phyloP scores from a whole-genome alignment of 2,888 invertebrate genomes.

The Ommatoiulus sabulosus region DNA sequence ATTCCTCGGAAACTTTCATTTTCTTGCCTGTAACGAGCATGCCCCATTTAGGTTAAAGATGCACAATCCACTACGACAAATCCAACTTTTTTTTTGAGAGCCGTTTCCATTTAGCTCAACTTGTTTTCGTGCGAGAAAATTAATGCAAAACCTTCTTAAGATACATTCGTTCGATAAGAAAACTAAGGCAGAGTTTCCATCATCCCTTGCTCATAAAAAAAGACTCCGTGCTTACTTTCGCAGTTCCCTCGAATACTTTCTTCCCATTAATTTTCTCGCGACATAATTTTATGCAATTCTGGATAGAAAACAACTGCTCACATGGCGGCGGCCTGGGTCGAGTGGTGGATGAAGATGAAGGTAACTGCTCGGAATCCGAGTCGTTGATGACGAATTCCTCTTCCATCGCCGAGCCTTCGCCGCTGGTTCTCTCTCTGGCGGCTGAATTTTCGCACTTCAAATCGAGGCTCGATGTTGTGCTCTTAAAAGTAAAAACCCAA shows the following conservation, averaged over 20 bases:
- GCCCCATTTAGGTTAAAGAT: background rate
- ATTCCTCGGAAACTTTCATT: conserved; percentile 4
- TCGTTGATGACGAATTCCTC: conserved; percentile 3
- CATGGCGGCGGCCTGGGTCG: background rate
- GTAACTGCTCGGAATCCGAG: background rate
- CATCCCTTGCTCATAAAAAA: too few relatives aligned
- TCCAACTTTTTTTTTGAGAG: too few relatives aligned
- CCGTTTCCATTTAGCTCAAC: too few relatives aligned
- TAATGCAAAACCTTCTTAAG: too few relatives aligned
- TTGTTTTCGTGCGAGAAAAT: too few relatives aligned
- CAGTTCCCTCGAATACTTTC: too few relatives aligned
- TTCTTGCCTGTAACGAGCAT: background rate
- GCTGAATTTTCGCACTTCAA: background rate
- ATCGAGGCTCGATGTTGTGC: background rate
- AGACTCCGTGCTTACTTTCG: too few relatives aligned
- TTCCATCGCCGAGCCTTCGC: background rate
- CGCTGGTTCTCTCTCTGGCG: background rate
- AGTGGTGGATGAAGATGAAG: conserved; percentile 15
- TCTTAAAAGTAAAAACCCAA: background rate
- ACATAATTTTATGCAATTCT: too few relatives aligned
- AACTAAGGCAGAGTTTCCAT: too few relatives aligned
- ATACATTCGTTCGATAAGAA: too few relatives aligned
- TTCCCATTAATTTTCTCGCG: too few relatives aligned
- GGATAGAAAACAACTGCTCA: background rate
- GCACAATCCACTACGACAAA: background rate